Base-by-base conservation (phyloP, 2,888 invertebrate species). In the Apodemia zela region DNA sequence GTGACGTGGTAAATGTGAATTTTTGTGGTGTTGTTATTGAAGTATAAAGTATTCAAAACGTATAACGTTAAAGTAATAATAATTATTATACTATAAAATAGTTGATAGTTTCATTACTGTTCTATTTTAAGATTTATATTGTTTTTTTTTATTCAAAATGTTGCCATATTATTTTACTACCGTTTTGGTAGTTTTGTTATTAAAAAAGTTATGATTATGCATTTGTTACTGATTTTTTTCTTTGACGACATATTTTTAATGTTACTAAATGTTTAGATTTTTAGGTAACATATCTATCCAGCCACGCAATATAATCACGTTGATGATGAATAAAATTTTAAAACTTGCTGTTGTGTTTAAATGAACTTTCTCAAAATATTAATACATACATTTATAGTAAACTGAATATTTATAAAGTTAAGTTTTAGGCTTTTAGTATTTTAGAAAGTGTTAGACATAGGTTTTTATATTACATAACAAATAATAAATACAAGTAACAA, bases 161-260 rank as follows among this genome's bases (percentile, higher is more conserved):
- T 81, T 84, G 89, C 86, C 86, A 87, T 89, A 81, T 80, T 81
- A 75, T 67, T 66, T 68, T 61, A 65, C 67, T 74, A 68, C 69
- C 71, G 72, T 66, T 71, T 69, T 71, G 72, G 71, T 73, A 68
- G 74, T 76, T 72, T 73, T 75, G 75, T 70, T 72, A 75, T 75
- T 82, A 79, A 76, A 80, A 78, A 13, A 51, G 21, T 81, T 80
- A 75, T 78, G 75, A 80, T 78, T 73, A 81, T 85, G 89, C 87
- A 87, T 89, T 89, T 89, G 84, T 81, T 80, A 79, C 67, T 71
- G 70, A 70, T 65, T 73, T 38, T 38, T 69, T 68, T 65, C 64
- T 65, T 66, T 67, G 70, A 69, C 64, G 65, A 69, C 70, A 69
- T 70, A 51, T 69, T 71, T 73, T 69, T 17, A 49, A 17, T 10